Evolutionary conservation across 2,113 vertebrate species (phyloP).

Genomic region (Malurus elegans): DNA sequence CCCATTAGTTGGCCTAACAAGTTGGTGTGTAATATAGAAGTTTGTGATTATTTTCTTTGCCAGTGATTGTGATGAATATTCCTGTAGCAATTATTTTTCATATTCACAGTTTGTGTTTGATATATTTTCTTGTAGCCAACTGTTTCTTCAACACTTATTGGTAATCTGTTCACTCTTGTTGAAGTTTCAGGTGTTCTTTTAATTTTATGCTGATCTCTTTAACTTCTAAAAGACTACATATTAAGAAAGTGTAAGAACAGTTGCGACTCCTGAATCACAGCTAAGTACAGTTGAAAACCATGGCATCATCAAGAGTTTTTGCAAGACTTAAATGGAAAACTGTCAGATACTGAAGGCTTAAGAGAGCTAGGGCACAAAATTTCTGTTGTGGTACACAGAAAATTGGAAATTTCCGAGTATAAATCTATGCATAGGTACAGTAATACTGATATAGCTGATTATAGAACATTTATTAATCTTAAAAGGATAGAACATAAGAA

Average conservation of each 20-base stretch:
- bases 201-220: not conserved
- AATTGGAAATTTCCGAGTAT: not conserved
- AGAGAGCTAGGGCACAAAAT: not conserved
- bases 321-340: not conserved
- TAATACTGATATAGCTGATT: not conserved
- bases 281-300: not conserved
- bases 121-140: not conserved
- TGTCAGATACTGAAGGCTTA: not conserved
- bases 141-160: not conserved
- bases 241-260: not conserved
- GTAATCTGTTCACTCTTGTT: not conserved
- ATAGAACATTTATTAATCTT: not conserved
- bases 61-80: not conserved
- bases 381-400: not conserved
- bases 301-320: not conserved
- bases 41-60: not conserved
- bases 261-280: not conserved
- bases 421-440: not conserved
- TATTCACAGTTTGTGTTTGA: not conserved
- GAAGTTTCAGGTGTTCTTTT: not conserved
- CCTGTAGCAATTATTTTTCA: not conserved
- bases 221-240: not conserved
- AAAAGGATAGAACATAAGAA: not conserved
- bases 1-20: constrained; percentile 20
- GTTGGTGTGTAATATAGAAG: constrained; percentile 11